Evolutionary conservation across 2,888 invertebrate species (phyloP).

Genomic region (Amblyteles armatorius): DNA sequence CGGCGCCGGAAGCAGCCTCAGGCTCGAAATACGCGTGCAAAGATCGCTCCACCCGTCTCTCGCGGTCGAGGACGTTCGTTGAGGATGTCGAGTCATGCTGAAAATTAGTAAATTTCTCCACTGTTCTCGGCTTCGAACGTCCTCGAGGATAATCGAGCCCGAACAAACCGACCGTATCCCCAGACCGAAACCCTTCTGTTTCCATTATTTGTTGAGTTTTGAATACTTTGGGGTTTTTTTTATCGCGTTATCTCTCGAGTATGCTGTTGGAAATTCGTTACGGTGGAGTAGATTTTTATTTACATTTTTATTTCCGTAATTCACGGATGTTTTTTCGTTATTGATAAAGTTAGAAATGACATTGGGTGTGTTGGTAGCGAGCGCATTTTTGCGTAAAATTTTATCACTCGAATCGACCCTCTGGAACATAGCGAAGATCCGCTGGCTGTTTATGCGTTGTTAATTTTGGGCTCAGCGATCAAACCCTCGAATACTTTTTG

Average conservation of each 20-base stretch:
- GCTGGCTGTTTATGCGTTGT: background rate
- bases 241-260: background rate
- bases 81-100: background rate
- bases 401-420: background rate
- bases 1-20: background rate
- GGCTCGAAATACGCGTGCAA: conserved; percentile 4
- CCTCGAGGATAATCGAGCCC: conserved; percentile 1
- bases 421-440: background rate
- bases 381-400: background rate
- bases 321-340: background rate
- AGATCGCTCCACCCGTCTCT: background rate
- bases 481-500: background rate
- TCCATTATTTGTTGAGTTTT: background rate
- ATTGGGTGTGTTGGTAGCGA: background rate
- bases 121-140: background rate
- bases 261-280: background rate
- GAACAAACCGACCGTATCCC: background rate
- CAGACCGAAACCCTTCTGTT: background rate
- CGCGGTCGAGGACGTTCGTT: background rate
- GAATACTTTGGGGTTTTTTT: background rate
- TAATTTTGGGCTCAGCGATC: background rate
- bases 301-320: background rate
- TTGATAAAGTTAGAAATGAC: background rate
- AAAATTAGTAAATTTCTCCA: background rate
- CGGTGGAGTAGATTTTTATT: background rate